Percentiles rank a stretch among this genome's conserved stretches.
Evolutionary conservation across 64 coral and sea anemone species (phyloP).

Genomic region (Actinia equina): DNA sequence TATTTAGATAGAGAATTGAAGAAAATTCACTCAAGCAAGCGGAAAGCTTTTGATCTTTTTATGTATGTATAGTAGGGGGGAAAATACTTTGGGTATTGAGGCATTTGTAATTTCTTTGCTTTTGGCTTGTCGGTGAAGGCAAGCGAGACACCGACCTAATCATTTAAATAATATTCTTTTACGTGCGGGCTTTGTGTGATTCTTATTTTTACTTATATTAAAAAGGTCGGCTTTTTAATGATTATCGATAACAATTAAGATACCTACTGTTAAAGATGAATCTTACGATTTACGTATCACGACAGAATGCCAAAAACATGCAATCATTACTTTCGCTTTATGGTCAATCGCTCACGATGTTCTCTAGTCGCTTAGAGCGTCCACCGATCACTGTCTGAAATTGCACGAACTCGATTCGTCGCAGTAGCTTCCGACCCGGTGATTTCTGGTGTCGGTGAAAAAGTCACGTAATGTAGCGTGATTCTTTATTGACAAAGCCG

Average conservation of each 20-base stretch:
- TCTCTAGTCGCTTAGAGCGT: not conserved
- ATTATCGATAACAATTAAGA: conserved; percentile 3
- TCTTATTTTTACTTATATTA: not conserved
- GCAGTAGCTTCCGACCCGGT: not conserved
- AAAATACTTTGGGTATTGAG: not conserved
- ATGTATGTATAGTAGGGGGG: not conserved
- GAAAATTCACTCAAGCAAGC: not conserved
- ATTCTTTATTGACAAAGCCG: not conserved
- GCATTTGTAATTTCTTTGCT: not conserved
- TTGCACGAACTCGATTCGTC: not conserved
- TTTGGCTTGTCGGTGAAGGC: conserved; percentile 1
- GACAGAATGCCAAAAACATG: not conserved
- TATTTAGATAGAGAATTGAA: not conserved
- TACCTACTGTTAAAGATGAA: conserved; percentile 2
- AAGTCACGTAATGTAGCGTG: conserved; percentile 20
- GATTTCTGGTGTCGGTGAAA: not conserved
- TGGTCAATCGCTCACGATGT: not conserved
- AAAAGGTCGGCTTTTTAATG: conserved; percentile 14
- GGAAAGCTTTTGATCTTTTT: not conserved
- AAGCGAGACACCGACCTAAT: not conserved
- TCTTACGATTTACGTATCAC: not conserved
- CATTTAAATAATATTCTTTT: not conserved
- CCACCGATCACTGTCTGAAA: not conserved
- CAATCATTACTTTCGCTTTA: not conserved
- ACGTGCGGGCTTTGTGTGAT: not conserved